Base-by-base conservation (phyloP, 2,113 vertebrate genomes). In the Gopherus flavomarginatus region DNA sequence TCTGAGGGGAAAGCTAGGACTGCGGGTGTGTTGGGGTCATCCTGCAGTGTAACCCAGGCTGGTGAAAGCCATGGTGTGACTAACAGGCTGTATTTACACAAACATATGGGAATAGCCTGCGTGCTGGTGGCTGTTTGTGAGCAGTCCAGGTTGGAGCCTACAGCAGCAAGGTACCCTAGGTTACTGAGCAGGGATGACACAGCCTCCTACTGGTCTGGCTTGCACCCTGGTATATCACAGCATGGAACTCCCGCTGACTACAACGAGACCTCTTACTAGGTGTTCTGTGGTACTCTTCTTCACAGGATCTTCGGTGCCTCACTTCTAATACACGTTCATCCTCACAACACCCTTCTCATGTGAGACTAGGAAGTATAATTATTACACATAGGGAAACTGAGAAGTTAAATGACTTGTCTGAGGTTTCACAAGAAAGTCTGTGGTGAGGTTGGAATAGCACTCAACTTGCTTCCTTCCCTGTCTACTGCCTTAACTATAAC, bases 211-310 rank as follows among this genome's bases (percentile, higher is more conserved):
- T 65, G 31, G 31, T 65, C 31, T 35, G 7, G 31, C 31, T n/a
- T 65, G 6, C 31, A 65, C 31, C 3, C 14, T 65, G 62, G 31
- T 31, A 35, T 65, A 16, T 65, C 62, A 65, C 29, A 65, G 62
- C 8, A 65, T 65, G 16, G 31, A 4, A 6, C 3, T 87, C n/a
- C 65, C 0, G 1, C 49, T 22, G 38, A 54, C 42, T 44, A 44
- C 5, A 44, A 22, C 13, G 38, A 42, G 38, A 31, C 65, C n/a
- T 6, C 9, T 0, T 0, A 87, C 53, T 6, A 2, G 7, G 22
- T 8, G 35, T 75, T 79, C 83, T 21, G 77, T 75, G 44, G 11
- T 26, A 72, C 17, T 72, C 38, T 44, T 75, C 11, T 12, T 11
- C 21, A 44, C 22, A 53, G 4, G 13, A 13, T 21, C 16, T 49